Percentiles rank a stretch among this genome's conserved stretches.
Evolutionary conservation across 2,797 vertebrate species (phyloP).

Genomic region (Aratinga solstitialis): DNA sequence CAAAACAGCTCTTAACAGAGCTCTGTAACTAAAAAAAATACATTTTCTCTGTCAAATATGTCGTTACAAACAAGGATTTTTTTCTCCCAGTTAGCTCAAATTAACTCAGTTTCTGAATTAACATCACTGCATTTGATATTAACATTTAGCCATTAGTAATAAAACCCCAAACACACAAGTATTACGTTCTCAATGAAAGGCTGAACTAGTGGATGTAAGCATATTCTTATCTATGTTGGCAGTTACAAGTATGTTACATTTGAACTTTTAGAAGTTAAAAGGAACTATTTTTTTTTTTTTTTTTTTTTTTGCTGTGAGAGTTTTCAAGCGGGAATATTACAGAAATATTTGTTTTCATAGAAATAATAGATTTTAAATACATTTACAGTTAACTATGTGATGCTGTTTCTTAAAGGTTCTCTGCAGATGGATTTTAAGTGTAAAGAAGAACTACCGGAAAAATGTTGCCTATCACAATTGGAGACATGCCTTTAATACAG

Average conservation of each 20-base stretch:
- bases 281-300: neutral
- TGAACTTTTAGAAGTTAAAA: neutral
- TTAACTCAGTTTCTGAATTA: neutral
- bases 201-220: neutral
- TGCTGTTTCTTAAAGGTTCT: constrained; percentile 80
- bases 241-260: neutral
- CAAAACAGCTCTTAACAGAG: neutral
- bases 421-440: constrained; percentile 94
- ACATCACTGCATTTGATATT: neutral
- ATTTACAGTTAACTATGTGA: neutral
- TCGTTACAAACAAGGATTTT: neutral
- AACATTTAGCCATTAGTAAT: neutral
- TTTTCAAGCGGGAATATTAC: neutral
- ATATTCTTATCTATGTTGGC: neutral
- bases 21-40: neutral
- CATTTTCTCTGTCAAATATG: neutral
- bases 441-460: constrained; percentile 98
- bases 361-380: neutral
- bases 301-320: neutral
- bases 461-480: constrained; percentile 96
- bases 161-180: neutral
- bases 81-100: neutral
- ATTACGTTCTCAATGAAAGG: neutral
- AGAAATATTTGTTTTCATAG: neutral
- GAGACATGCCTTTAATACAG: constrained; percentile 96